phyloP scores from a whole-genome alignment of 2,797 vertebrate genomes.

The Phrynocephalus forsythii region DNA sequence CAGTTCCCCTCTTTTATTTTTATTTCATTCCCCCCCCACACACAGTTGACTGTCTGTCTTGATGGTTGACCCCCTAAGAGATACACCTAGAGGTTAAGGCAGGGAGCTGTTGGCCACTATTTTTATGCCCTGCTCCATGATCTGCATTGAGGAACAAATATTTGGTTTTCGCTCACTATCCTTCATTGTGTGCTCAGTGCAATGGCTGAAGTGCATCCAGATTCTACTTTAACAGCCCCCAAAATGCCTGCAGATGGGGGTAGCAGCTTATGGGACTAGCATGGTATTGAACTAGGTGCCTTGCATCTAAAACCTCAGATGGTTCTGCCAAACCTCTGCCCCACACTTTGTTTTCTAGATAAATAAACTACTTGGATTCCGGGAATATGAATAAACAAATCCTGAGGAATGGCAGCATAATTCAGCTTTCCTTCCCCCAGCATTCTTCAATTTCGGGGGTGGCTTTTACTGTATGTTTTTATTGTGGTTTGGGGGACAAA shows the following conservation, averaged over 20 bases:
- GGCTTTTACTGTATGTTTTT: not conserved
- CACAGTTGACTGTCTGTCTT: not conserved
- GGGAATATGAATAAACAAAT: not conserved
- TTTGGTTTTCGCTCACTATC: not conserved
- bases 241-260: no score
- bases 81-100: not conserved
- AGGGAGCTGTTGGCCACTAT: not conserved
- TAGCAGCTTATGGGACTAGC: no score
- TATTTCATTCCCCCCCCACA: no score
- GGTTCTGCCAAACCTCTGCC: not conserved
- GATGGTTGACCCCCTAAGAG: not conserved
- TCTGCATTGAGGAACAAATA: not conserved
- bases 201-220: not conserved
- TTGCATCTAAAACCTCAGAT: not conserved
- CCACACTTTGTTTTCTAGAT: constrained; percentile 16
- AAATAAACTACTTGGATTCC: not conserved
- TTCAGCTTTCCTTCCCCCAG: constrained; percentile 1
- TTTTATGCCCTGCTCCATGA: no score
- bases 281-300: not conserved
- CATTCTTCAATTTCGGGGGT: not conserved
- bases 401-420: not conserved
- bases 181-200: not conserved
- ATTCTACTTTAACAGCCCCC: not conserved
- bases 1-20: not conserved
- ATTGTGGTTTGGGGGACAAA: constrained; percentile 3